phyloP scores from a whole-genome alignment of 2,113 vertebrate genomes.

The Lophochroa leadbeateri region DNA sequence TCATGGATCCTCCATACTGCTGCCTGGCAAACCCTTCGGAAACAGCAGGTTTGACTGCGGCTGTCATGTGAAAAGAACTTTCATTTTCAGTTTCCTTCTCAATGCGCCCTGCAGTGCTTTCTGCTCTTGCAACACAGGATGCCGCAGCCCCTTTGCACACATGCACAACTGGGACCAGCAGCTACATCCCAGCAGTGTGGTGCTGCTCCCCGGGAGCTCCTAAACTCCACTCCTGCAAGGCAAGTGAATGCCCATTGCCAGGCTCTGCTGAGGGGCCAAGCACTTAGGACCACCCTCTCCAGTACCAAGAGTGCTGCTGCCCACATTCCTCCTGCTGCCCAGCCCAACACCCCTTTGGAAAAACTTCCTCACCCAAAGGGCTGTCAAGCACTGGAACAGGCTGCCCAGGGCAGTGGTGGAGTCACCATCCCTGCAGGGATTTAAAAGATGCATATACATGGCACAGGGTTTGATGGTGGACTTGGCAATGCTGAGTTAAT shows the following conservation, averaged over 20 bases:
- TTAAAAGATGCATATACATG: neutral
- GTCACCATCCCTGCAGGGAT: neutral
- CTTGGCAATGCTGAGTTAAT: neutral
- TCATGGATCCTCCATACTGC: neutral
- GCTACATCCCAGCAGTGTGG: neutral
- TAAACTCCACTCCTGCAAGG: neutral
- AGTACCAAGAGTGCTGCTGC: neutral
- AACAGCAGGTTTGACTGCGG: neutral
- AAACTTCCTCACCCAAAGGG: neutral
- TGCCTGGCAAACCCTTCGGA: neutral
- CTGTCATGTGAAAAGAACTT: neutral
- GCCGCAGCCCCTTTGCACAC: neutral
- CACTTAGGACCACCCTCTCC: neutral
- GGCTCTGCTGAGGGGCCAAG: rapidly evolving
- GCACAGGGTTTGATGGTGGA: neutral
- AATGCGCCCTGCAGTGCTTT: neutral
- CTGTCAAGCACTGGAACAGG: neutral
- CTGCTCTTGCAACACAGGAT: neutral
- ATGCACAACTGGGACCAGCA: neutral
- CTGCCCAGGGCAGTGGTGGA: neutral
- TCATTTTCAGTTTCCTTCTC: conserved; percentile 23
- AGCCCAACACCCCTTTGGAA: neutral
- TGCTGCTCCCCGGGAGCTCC: neutral
- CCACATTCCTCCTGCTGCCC: neutral
- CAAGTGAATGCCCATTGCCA: rapidly evolving